Conservation (phyloP, 2,113 vertebrate genomes). For the Chascanopsetta lugubris region DNA sequence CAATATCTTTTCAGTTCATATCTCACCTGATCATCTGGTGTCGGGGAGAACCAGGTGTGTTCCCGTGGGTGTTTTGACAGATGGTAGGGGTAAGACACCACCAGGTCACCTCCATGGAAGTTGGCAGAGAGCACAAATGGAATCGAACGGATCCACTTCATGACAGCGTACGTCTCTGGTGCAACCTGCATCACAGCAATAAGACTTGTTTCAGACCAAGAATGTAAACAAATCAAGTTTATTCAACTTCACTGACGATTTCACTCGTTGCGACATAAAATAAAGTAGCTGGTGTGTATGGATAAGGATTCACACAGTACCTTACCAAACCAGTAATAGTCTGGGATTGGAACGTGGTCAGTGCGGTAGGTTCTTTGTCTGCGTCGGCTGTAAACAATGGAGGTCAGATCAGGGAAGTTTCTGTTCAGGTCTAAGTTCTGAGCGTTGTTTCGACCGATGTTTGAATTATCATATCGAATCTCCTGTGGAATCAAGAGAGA, state of each 20-base stretch:
- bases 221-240: slow-evolving; percentile 11
- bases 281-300: slow-evolving; percentile 13
- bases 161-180: slow-evolving; percentile 93
- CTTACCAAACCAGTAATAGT: slow-evolving; percentile 97
- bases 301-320: slow-evolving; percentile 74
- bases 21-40: slow-evolving; percentile 91
- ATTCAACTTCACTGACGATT: not conserved
- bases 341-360: slow-evolving; percentile 91
- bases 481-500: slow-evolving; percentile 57
- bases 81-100: slow-evolving; percentile 95
- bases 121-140: slow-evolving; percentile 95
- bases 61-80: slow-evolving; percentile 87
- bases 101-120: slow-evolving; percentile 90
- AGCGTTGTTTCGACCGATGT: slow-evolving; percentile 88
- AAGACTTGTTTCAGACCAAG: slow-evolving; percentile 14
- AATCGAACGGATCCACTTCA: slow-evolving; percentile 96
- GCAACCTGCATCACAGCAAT: slow-evolving; percentile 83
- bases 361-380: slow-evolving; percentile 76
- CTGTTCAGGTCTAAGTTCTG: slow-evolving; percentile 94
- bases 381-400: slow-evolving; percentile 84
- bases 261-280: not conserved
- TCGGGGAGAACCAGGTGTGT: slow-evolving; percentile 87
- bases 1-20: too few relatives aligned
- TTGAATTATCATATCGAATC: slow-evolving; percentile 81
- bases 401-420: slow-evolving; percentile 94